Conservation (phyloP, 2,888 invertebrate genomes). For the Yponomeuta plumbellus region DNA sequence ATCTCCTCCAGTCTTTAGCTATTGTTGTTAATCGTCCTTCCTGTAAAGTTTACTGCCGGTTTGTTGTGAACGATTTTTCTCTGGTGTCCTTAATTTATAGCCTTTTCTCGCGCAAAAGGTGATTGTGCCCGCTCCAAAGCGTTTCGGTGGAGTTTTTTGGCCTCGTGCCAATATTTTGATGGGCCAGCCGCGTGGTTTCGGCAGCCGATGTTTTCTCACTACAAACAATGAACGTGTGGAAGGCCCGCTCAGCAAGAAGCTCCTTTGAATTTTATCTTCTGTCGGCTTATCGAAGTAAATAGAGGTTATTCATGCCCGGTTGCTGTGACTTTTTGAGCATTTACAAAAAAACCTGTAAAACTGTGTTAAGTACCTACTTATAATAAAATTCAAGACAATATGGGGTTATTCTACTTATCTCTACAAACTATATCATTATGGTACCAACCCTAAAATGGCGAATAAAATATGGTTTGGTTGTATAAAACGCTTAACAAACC, state of each 20-base stretch:
- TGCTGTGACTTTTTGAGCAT: too few relatives aligned
- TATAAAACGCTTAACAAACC: too few relatives aligned
- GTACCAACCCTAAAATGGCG: too few relatives aligned
- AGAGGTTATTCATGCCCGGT: too few relatives aligned
- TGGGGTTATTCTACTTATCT: too few relatives aligned
- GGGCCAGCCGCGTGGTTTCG: conserved; percentile 51
- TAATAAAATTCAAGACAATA: too few relatives aligned
- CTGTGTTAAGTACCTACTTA: too few relatives aligned
- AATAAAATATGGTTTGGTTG: too few relatives aligned
- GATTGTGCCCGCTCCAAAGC: conserved; percentile 56
- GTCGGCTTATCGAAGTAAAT: too few relatives aligned
- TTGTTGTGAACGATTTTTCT: conserved; percentile 36
- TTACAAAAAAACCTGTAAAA: too few relatives aligned
- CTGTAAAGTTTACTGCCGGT: conserved; percentile 21
- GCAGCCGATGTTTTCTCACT: conserved; percentile 54
- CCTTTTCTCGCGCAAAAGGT: conserved; percentile 53
- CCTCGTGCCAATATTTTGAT: conserved; percentile 71
- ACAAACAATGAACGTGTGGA: conserved; percentile 17
- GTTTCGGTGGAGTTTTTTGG: conserved; percentile 53
- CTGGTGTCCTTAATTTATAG: conserved; percentile 45
- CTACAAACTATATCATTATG: too few relatives aligned
- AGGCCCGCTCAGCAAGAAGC: neutral
- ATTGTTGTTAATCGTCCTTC: conserved; percentile 4
- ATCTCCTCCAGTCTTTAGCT: neutral
- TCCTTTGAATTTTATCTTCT: too few relatives aligned